Percentiles rank a stretch among this genome's conserved stretches.
phyloP scores from a whole-genome alignment of 2,113 vertebrate species.

The Chionodraco myersi region DNA sequence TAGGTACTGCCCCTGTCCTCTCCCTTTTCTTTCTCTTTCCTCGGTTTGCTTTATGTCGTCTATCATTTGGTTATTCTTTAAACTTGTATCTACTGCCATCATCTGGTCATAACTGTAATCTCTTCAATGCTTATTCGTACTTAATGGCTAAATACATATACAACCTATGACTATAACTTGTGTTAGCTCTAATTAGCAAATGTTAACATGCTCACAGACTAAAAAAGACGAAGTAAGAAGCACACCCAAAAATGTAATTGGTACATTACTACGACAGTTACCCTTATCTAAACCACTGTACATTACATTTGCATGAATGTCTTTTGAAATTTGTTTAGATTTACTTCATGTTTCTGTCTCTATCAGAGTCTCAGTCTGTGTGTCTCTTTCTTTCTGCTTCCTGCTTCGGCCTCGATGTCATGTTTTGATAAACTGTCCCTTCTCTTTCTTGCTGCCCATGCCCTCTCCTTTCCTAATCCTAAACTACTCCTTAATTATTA shows the following conservation, averaged over 20 bases:
- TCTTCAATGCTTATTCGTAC: background rate
- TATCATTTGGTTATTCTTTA: background rate
- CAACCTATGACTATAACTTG: background rate
- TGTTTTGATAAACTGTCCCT: slow-evolving; percentile 59
- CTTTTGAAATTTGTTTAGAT: slow-evolving; percentile 35
- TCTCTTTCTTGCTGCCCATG: slow-evolving; percentile 54
- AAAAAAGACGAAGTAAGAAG: no score
- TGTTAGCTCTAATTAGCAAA: no score
- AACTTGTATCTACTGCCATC: background rate
- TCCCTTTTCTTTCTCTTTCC: slow-evolving; percentile 19
- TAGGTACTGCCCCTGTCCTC: slow-evolving; percentile 46
- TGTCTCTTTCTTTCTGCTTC: slow-evolving; percentile 46
- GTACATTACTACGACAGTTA: no score
- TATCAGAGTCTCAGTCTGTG: slow-evolving; percentile 45
- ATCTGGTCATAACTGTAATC: background rate
- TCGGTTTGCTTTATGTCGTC: slow-evolving; percentile 49
- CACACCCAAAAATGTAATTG: no score
- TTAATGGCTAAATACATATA: background rate
- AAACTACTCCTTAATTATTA: slow-evolving; percentile 66
- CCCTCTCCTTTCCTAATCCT: slow-evolving; percentile 58
- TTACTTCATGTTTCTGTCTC: slow-evolving; percentile 50
- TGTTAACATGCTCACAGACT: no score
- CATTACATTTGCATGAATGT: no score
- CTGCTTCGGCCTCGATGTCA: slow-evolving; percentile 25
- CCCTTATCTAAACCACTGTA: no score